A percentile compares a stretch with the other conserved stretches of the same genome.
These are phyloP conservation scores for Oeneis ivallda DNA, from an alignment of 2,888 invertebrate species.

Conservation along the genomic window DNA sequence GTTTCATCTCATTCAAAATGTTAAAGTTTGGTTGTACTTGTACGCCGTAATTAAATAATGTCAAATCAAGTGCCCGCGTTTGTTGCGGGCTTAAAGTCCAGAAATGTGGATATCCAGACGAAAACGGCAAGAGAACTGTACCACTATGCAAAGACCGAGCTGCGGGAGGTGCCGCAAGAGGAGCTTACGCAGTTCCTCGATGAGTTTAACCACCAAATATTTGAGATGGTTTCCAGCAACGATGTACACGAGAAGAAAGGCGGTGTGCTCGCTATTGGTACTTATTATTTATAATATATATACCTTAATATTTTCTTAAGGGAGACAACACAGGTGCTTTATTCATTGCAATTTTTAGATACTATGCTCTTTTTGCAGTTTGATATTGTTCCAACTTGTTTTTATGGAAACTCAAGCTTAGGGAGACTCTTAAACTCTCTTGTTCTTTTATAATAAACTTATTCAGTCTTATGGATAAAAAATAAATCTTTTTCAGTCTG, in stretches of 20 bases:
- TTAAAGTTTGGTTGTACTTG: slow-evolving; percentile 13
- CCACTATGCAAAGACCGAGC: slow-evolving; percentile 94
- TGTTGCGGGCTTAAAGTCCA: slow-evolving; percentile 93
- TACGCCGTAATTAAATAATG: slow-evolving; percentile 55
- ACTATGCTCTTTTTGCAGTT: no score
- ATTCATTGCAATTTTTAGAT: no score
- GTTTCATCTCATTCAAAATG: slow-evolving; percentile 7
- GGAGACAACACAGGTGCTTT: no score
- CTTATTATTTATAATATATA: slow-evolving; percentile 35
- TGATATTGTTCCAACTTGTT: no score
- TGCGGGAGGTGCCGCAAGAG: slow-evolving; percentile 94
- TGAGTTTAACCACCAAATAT: slow-evolving; percentile 96
- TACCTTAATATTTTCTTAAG: background rate
- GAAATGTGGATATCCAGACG: slow-evolving; percentile 90
- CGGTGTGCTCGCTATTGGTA: slow-evolving; percentile 95
- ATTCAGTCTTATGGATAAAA: background rate
- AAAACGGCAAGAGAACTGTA: slow-evolving; percentile 95
- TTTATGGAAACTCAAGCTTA: no score
- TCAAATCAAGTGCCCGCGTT: slow-evolving; percentile 86
- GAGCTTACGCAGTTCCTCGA: slow-evolving; percentile 95
- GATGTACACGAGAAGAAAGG: slow-evolving; percentile 98
- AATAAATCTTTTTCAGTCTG: slow-evolving; percentile 84
- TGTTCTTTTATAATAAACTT: background rate
- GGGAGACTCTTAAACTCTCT: no score
- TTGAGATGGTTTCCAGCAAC: slow-evolving; percentile 96